A percentile compares a stretch with the other conserved stretches of the same genome.
Conservation (phyloP, 2,888 invertebrate species). For the Heliconius sara region DNA sequence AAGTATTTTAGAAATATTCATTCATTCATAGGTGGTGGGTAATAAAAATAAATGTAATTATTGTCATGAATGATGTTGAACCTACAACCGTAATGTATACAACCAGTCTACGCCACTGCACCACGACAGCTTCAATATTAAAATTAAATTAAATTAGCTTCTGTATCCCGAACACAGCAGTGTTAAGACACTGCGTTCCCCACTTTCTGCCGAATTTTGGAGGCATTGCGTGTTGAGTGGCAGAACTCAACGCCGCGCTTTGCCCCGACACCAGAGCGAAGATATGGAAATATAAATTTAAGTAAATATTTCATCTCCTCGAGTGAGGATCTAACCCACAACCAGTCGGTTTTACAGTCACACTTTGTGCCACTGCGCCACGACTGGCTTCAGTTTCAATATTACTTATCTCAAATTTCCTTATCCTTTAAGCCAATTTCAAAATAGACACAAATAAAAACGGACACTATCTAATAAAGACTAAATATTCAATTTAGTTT, state of each 20-base stretch:
- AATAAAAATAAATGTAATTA: neutral
- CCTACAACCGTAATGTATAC: neutral
- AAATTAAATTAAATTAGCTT: too few species aligned
- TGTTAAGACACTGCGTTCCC: too few species aligned
- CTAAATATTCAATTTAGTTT: neutral
- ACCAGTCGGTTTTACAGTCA: neutral
- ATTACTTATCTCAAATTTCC: neutral
- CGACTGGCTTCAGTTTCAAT: neutral
- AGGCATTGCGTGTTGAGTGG: too few species aligned
- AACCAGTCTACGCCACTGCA: neutral
- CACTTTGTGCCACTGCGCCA: neutral
- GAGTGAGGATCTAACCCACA: too few species aligned
- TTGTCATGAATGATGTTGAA: neutral
- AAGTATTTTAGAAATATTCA: too few species aligned
- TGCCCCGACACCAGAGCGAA: too few species aligned
- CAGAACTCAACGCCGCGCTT: too few species aligned
- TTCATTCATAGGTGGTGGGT: neutral
- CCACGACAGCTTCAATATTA: neutral
- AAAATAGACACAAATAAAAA: neutral
- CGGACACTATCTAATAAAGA: neutral
- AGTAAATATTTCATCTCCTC: too few species aligned
- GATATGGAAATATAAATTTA: too few species aligned
- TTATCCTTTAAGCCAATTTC: neutral
- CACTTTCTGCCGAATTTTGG: too few species aligned
- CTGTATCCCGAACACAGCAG: too few species aligned